phyloP scores from a whole-genome alignment of 2,797 vertebrate species.

The Leptodactylus fallax region DNA sequence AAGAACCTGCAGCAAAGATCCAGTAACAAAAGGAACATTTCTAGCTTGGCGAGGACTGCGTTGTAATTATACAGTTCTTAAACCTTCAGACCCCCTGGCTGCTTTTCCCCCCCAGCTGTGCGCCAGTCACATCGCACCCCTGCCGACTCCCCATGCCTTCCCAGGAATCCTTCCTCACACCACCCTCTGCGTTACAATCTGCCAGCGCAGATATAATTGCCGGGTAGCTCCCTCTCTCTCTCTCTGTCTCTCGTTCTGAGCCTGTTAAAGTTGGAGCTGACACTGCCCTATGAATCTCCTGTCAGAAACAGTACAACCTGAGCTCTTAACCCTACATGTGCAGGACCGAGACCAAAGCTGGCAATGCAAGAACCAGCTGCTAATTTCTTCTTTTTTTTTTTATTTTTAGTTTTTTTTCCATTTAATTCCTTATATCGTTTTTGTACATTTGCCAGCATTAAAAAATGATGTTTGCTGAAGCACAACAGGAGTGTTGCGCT shows the following conservation, averaged over 20 bases:
- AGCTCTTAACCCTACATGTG: constrained; percentile 49
- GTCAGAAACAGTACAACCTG: constrained; percentile 42
- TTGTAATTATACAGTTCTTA: constrained; percentile 64
- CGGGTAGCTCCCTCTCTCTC: constrained; percentile 59
- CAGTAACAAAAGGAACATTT: constrained; percentile 63
- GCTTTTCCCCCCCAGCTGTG: constrained; percentile 52
- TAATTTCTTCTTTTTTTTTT: background rate
- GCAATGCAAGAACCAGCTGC: background rate
- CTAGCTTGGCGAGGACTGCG: constrained; percentile 49
- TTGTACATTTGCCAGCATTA: too few relatives aligned
- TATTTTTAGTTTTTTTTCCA: background rate
- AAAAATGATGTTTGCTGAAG: too few relatives aligned
- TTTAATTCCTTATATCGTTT: background rate
- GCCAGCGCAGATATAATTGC: constrained; percentile 64
- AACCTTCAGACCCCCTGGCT: constrained; percentile 62
- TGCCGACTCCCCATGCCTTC: constrained; percentile 60
- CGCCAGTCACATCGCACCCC: constrained; percentile 61
- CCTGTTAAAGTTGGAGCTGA: constrained; percentile 61
- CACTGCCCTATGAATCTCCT: constrained; percentile 61
- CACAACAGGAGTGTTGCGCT: too few relatives aligned
- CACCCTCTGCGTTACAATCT: constrained; percentile 64
- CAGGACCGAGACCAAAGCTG: background rate
- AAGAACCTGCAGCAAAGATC: constrained; percentile 59
- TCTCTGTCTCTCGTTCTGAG: constrained; percentile 55
- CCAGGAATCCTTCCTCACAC: constrained; percentile 56